Conservation (phyloP, 1,140 invertebrate species). For the Monomorium pharaonis region DNA sequence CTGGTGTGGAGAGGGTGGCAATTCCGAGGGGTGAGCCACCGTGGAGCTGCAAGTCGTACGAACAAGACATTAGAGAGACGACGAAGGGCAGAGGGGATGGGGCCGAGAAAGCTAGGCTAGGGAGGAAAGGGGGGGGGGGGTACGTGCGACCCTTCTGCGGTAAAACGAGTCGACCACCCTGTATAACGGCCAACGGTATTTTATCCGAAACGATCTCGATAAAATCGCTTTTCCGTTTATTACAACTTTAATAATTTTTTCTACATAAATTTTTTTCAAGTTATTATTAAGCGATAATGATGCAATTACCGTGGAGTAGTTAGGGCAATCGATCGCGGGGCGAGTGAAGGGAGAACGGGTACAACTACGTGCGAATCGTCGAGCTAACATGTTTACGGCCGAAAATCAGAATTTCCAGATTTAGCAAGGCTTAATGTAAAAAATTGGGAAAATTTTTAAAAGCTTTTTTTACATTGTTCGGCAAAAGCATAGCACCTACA, state of each 20-base stretch:
- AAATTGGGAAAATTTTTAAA: background rate
- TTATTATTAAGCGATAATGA: background rate
- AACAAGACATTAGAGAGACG: constrained; percentile 66
- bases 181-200: background rate
- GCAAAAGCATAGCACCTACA: background rate
- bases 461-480: background rate
- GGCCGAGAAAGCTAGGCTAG: background rate
- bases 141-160: constrained; percentile 26
- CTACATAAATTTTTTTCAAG: background rate
- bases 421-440: background rate
- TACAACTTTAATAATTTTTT: background rate
- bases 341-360: background rate
- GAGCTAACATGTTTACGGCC: background rate
- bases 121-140: background rate
- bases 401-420: background rate
- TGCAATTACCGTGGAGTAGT: background rate
- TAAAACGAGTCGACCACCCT: constrained; percentile 39
- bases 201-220: background rate
- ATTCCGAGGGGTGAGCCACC: constrained; percentile 98
- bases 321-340: constrained; percentile 34
- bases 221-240: constrained; percentile 1
- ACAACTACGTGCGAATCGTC: constrained; percentile 48
- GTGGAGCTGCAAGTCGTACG: constrained; percentile 92
- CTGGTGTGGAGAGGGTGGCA: constrained; percentile 98
- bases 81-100: background rate